These are phyloP conservation scores for Albula glossodonta DNA, from an alignment of 2,113 vertebrate genomes.

Conservation along the genomic window DNA sequence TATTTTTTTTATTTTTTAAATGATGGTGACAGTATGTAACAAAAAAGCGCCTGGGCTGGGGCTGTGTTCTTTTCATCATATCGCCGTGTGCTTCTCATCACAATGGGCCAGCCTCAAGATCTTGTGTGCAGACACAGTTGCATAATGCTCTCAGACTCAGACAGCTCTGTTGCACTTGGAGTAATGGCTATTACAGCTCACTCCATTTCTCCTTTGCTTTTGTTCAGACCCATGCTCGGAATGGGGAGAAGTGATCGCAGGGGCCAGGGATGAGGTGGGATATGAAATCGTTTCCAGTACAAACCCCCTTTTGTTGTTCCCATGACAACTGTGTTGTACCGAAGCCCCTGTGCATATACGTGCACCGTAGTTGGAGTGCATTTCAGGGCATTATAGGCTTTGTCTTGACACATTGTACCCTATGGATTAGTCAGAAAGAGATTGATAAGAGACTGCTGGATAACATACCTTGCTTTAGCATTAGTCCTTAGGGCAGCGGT, in stretches of 20 bases:
- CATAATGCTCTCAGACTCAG: not conserved
- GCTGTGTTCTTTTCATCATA: not conserved
- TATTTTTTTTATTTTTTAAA: no score
- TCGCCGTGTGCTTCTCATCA: not conserved
- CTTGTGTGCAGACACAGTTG: not conserved
- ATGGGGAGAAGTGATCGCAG: not conserved
- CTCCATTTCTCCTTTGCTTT: not conserved
- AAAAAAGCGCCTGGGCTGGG: no score
- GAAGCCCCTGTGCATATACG: not conserved
- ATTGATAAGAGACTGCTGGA: not conserved
- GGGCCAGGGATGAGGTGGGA: not conserved
- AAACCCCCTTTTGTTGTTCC: constrained; percentile 7
- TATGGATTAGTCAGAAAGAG: not conserved
- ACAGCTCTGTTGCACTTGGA: not conserved
- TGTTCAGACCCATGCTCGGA: not conserved
- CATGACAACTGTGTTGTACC: not conserved
- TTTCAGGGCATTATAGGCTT: not conserved
- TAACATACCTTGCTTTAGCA: not conserved
- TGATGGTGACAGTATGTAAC: no score
- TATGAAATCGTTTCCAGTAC: not conserved
- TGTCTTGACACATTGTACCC: not conserved
- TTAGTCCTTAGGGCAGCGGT: not conserved
- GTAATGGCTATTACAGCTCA: not conserved
- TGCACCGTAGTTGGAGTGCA: not conserved
- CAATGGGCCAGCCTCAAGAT: not conserved